These are phyloP conservation scores for Clostera curtula DNA, from an alignment of 2,888 invertebrate species.

Conservation along the genomic window DNA sequence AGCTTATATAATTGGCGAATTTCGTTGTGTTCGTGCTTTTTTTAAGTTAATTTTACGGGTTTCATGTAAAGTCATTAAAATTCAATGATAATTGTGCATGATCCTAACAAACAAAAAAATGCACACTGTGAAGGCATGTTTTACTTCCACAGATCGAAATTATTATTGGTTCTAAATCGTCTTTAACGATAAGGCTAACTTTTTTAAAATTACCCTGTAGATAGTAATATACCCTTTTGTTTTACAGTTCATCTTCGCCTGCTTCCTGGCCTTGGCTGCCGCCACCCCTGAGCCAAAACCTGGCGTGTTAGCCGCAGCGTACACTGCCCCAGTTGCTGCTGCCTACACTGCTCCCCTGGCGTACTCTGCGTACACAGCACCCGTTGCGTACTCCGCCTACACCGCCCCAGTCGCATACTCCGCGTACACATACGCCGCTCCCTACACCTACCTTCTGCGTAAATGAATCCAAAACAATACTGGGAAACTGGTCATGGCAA, in stretches of 20 bases:
- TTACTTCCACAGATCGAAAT: no score
- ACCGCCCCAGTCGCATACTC: slow-evolving; percentile 42
- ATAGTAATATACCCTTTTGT: slow-evolving; percentile 4
- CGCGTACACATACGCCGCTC: slow-evolving; percentile 42
- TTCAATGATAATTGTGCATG: no score
- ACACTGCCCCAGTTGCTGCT: slow-evolving; percentile 45
- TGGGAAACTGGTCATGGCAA: neutral
- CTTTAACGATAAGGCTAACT: no score
- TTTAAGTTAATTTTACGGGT: no score
- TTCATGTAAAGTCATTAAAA: no score
- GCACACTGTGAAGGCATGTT: no score
- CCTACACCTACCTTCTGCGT: slow-evolving; percentile 37
- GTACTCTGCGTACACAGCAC: slow-evolving; percentile 43
- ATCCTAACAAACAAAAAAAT: no score
- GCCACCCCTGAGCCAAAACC: slow-evolving; percentile 26
- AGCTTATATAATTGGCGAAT: no score
- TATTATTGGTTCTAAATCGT: no score
- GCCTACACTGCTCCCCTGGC: slow-evolving; percentile 56
- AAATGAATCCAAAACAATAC: slow-evolving; percentile 12
- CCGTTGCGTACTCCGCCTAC: slow-evolving; percentile 32
- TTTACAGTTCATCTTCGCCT: slow-evolving; percentile 48
- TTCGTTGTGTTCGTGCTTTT: no score
- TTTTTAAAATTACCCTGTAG: neutral
- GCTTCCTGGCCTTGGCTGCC: slow-evolving; percentile 37
- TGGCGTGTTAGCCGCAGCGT: slow-evolving; percentile 34